phyloP scores from a whole-genome alignment of 1,140 invertebrate species.

The Drosophila suzukii region DNA sequence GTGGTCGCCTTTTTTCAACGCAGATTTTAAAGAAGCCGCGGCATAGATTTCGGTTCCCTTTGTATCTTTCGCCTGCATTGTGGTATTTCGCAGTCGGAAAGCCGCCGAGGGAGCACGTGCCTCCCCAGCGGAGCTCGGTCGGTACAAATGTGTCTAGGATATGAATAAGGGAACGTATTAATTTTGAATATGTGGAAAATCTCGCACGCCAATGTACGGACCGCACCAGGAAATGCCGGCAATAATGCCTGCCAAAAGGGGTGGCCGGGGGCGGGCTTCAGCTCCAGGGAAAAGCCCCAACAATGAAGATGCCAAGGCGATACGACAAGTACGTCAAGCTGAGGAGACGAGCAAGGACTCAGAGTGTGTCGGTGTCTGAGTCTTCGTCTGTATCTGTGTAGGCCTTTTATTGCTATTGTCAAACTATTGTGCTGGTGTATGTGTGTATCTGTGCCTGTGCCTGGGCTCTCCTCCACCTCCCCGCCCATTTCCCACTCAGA shows the following conservation, averaged over 20 bases:
- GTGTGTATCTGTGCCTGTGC: constrained; percentile 6
- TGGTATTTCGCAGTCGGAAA: constrained; percentile 65
- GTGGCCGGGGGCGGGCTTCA: not conserved
- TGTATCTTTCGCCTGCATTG: constrained; percentile 33
- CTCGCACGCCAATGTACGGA: constrained; percentile 60
- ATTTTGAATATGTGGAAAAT: constrained; percentile 83
- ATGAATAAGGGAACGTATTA: constrained; percentile 78
- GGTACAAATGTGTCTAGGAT: constrained; percentile 78
- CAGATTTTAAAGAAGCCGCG: constrained; percentile 27
- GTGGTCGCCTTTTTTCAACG: not conserved
- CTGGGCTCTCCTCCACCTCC: not conserved
- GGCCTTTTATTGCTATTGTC: constrained; percentile 83
- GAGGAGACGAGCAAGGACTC: constrained; percentile 19
- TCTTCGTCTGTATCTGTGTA: constrained; percentile 34
- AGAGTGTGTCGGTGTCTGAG: not conserved
- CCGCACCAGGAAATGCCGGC: constrained; percentile 69
- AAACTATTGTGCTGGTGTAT: constrained; percentile 71
- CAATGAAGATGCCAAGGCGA: constrained; percentile 78
- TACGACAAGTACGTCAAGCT: constrained; percentile 75
- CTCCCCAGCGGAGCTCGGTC: constrained; percentile 22
- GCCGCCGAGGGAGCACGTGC: constrained; percentile 70
- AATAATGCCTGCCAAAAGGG: constrained; percentile 50
- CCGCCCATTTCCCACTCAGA: not conserved
- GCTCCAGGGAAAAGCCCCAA: constrained; percentile 45
- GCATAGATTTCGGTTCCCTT: constrained; percentile 28